These are phyloP conservation scores for Ispidina picta DNA, from an alignment of 2,797 vertebrate genomes.

Conservation along the genomic window DNA sequence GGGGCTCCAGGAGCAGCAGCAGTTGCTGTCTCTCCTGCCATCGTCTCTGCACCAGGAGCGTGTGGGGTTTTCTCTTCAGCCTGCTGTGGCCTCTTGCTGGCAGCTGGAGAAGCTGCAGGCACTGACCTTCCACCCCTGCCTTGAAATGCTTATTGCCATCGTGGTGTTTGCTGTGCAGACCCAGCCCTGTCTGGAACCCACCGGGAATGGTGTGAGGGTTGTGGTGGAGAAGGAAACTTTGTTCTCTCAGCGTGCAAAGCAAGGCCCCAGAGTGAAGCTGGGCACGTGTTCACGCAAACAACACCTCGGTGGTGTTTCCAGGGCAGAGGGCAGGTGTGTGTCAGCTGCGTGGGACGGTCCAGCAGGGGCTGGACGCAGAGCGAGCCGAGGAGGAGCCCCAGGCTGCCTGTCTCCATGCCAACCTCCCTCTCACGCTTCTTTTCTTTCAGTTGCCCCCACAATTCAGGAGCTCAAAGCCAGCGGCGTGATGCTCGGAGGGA, in stretches of 20 bases:
- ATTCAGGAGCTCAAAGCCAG: constrained; percentile 97
- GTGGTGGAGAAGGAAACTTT: neutral
- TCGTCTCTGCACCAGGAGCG: neutral
- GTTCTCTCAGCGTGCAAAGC: rapidly evolving
- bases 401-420: neutral
- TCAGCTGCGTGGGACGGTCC: neutral
- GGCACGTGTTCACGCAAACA: too few relatives aligned
- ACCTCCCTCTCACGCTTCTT: constrained; percentile 58
- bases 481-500: constrained; percentile 88
- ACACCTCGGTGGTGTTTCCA: neutral
- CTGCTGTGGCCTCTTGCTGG: neutral
- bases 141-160: neutral
- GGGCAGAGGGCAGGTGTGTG: too few relatives aligned
- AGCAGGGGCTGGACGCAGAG: neutral
- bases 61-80: neutral
- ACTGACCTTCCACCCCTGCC: neutral
- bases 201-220: neutral
- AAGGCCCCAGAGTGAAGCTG: rapidly evolving
- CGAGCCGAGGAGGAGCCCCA: neutral
- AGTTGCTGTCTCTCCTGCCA: neutral
- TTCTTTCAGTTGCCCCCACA: constrained; percentile 88
- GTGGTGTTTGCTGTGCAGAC: neutral
- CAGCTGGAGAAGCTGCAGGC: neutral
- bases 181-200: too few relatives aligned
- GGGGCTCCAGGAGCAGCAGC: neutral